Conservation (phyloP, 1,140 invertebrate species). For the Tetragonula clypearis region DNA sequence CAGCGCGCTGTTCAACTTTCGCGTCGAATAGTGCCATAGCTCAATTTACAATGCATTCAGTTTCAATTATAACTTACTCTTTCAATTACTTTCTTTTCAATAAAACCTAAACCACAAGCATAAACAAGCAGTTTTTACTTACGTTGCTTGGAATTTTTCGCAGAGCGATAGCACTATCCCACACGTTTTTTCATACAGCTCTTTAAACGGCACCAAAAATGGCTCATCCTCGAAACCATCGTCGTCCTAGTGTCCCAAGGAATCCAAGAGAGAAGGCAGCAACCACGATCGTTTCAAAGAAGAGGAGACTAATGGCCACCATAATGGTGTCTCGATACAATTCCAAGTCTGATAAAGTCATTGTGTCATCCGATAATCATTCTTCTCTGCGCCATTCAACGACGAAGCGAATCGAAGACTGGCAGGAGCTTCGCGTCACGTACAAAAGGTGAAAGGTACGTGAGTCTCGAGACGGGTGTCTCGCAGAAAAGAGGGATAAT, state of each 20-base stretch:
- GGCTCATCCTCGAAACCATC: not conserved
- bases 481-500: slow-evolving; percentile 64
- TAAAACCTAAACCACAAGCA: too few relatives aligned
- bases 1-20: too few relatives aligned
- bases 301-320: not conserved
- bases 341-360: slow-evolving; percentile 16
- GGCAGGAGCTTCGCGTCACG: slow-evolving; percentile 34
- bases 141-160: too few relatives aligned
- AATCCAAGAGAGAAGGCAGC: not conserved
- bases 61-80: too few relatives aligned
- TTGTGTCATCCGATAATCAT: slow-evolving; percentile 12
- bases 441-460: slow-evolving; percentile 40
- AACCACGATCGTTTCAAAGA: not conserved
- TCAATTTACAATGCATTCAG: too few relatives aligned
- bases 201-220: not conserved
- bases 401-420: slow-evolving; percentile 29
- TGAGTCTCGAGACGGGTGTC: slow-evolving; percentile 36
- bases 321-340: not conserved
- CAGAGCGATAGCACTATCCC: too few relatives aligned
- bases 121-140: too few relatives aligned
- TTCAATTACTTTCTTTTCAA: too few relatives aligned
- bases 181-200: too few relatives aligned
- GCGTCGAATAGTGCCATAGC: too few relatives aligned
- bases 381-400: not conserved
- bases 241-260: not conserved